Evolutionary conservation across 2,113 vertebrate genomes (phyloP).

Genomic region (Tyrannus savana): DNA sequence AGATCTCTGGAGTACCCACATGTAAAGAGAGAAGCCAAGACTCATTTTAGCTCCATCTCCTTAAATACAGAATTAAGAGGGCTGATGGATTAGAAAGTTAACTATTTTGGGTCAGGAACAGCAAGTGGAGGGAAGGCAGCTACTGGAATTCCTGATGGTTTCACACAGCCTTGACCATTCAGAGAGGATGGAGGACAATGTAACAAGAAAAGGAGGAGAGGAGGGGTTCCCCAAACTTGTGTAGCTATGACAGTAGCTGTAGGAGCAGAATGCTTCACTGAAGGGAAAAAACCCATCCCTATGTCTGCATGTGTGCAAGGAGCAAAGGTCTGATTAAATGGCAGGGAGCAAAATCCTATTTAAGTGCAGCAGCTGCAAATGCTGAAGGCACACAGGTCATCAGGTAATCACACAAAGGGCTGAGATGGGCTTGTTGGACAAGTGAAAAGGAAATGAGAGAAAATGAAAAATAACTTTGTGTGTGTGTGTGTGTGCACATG

Average conservation of each 20-base stretch:
- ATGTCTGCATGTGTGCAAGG: neutral
- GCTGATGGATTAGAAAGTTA: neutral
- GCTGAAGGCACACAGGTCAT: constrained; percentile 15
- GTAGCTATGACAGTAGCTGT: neutral
- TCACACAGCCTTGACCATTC: neutral
- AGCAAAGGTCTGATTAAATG: neutral
- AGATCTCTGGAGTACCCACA: fast-evolving
- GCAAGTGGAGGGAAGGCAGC: neutral
- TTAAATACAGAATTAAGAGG: constrained; percentile 14
- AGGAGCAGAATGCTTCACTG: neutral
- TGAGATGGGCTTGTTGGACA: neutral
- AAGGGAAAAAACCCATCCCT: neutral
- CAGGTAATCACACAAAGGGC: neutral
- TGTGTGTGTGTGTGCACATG: neutral
- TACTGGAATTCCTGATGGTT: neutral
- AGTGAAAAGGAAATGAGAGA: constrained; percentile 1
- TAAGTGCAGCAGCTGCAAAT: neutral
- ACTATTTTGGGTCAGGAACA: neutral
- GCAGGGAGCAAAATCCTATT: neutral
- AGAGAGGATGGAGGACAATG: neutral
- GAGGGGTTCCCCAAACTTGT: neutral
- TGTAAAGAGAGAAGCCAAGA: neutral
- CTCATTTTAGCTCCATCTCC: neutral
- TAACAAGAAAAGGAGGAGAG: neutral
- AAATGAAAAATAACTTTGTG: neutral